Conservation (phyloP, 2,797 vertebrate genomes). For the Passerculus sandwichensis region DNA sequence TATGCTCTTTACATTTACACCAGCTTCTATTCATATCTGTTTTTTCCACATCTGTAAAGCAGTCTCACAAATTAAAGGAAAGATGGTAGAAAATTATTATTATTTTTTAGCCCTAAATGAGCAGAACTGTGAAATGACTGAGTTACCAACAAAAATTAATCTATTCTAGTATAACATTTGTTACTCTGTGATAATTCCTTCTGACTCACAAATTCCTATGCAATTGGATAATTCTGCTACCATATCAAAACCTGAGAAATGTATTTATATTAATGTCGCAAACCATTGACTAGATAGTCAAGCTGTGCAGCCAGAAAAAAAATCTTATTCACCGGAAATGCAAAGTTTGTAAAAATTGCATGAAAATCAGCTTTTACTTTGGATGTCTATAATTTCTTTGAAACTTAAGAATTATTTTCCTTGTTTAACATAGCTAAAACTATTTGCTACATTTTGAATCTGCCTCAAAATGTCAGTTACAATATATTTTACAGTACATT, state of each 20-base stretch:
- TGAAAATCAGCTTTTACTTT: background rate
- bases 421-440: background rate
- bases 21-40: background rate
- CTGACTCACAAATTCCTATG: background rate
- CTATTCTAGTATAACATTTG: background rate
- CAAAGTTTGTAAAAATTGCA: background rate
- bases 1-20: background rate
- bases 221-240: background rate
- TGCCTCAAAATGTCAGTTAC: background rate
- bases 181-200: background rate
- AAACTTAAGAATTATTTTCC: background rate
- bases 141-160: background rate
- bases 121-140: background rate
- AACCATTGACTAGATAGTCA: background rate
- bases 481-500: background rate
- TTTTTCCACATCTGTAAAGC: background rate
- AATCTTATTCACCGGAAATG: rapidly evolving
- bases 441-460: background rate
- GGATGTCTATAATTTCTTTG: background rate
- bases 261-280: background rate
- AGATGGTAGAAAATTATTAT: background rate
- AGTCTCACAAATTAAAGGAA: background rate
- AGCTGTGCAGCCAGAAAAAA: background rate
- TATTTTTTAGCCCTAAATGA: background rate
- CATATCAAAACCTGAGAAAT: background rate